Evolutionary conservation across 2,888 invertebrate species (phyloP), one percentile per base, ranked within the genome.

Genomic region (Drosophila mettleri): DNA sequence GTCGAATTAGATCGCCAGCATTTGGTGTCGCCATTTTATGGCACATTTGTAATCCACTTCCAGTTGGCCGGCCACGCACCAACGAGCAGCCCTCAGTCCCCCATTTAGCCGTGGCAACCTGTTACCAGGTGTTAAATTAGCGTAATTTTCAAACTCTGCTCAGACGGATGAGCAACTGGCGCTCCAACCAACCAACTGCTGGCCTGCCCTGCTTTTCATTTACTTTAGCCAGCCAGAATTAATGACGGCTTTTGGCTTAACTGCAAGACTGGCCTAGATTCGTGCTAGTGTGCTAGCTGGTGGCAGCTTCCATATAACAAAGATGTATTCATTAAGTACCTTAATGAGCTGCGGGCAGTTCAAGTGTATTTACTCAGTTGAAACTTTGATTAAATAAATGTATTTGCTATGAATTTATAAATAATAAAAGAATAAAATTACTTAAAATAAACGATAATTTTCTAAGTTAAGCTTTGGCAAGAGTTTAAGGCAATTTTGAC

Each of bases 111-210:
- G 18, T 34, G 34, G n/a, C 22, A 33, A 27, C 18, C 20, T 22
- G 46, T 31, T 39, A n/a, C 64, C 86, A 86, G 83, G 80, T 83
- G 86, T 78, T 74, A 76, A 86, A 83, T 86, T 86, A 80, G 78
- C 74, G 60, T 66, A 57, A 80, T 78, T 83, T 66, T 45, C 53
- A 52, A 54, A 61, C 62, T 45, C 39, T 49, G 48, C 29, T 14
- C 45, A 22, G 33, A 43, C 22, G 27, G 18, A 38, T 46, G 49
- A 66, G 14, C 24, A 29, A 52, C 22, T 48, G 45, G 24, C 39
- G 20, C 51, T 55, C 22, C 27, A 59, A 31, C 68, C 27, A 59
- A 31, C 68, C 54, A 67, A 39, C 53, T 14, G 36, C 54, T 61
- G 57, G 39, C 45, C 41, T 20, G 38, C 22, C 45, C 41, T 20